These are phyloP conservation scores for Riptortus pedestris DNA, from an alignment of 1,140 invertebrate genomes.

Conservation along the genomic window DNA sequence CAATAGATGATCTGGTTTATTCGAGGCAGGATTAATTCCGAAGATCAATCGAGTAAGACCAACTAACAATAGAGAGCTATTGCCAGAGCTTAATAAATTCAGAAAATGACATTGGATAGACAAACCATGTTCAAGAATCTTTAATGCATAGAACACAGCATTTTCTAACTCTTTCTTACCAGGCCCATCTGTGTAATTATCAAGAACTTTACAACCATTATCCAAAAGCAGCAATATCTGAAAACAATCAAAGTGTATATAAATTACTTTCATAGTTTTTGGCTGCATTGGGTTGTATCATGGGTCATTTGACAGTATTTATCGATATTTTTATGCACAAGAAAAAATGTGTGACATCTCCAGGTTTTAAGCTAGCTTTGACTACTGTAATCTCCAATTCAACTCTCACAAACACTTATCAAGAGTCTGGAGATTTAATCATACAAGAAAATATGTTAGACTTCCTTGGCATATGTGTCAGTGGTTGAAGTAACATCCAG, in stretches of 20 bases:
- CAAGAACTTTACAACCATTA: constrained; percentile 60
- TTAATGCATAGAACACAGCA: constrained; percentile 53
- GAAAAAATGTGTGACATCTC: no score
- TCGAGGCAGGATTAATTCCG: constrained; percentile 64
- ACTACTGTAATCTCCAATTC: no score
- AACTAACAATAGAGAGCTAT: constrained; percentile 52
- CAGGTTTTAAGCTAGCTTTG: no score
- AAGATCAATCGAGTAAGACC: constrained; percentile 69
- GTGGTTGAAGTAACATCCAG: no score
- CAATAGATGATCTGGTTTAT: constrained; percentile 66
- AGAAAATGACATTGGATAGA: constrained; percentile 57
- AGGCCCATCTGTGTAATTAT: constrained; percentile 53
- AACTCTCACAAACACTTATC: no score
- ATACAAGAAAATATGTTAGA: no score
- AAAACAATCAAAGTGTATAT: constrained; percentile 31
- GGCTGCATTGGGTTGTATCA: no score
- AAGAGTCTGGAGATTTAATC: no score
- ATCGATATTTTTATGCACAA: no score
- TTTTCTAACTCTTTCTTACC: constrained; percentile 59
- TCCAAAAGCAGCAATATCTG: constrained; percentile 65
- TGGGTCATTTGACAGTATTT: no score
- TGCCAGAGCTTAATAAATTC: constrained; percentile 40
- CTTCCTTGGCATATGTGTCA: no score
- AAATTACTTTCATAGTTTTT: not conserved
- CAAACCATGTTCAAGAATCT: constrained; percentile 52